Conservation (phyloP, 1,140 invertebrate species). For the Aphelenchoides besseyi region DNA sequence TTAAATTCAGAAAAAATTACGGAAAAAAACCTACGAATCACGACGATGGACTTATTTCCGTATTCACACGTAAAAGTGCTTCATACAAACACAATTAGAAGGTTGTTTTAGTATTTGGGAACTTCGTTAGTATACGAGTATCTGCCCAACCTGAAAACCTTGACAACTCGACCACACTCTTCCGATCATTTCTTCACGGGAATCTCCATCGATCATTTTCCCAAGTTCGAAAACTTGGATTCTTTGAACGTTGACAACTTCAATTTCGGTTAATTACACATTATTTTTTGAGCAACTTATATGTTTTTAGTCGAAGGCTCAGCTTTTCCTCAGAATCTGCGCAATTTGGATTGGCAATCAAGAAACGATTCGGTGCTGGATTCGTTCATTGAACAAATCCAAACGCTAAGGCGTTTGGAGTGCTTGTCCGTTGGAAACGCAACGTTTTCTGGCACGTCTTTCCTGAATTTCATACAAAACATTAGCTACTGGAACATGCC, state of each 20-base stretch:
- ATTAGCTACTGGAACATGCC: conserved; percentile 31
- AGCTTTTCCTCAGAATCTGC: conserved; percentile 14
- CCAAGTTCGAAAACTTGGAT: conserved; percentile 29
- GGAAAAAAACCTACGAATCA: conserved; percentile 23
- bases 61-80: conserved; percentile 33
- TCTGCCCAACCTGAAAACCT: conserved; percentile 22
- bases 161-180: conserved; percentile 35
- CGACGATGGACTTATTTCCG: conserved; percentile 32
- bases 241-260: conserved; percentile 30
- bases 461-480: conserved; percentile 19
- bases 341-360: conserved; percentile 20
- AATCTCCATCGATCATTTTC: conserved; percentile 25
- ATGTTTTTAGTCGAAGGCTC: conserved; percentile 22
- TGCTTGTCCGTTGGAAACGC: conserved; percentile 22
- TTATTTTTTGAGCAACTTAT: neutral
- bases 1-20: conserved; percentile 31
- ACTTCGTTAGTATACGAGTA: conserved; percentile 23
- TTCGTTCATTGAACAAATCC: neutral
- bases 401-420: conserved; percentile 22
- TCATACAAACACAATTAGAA: neutral
- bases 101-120: conserved; percentile 27
- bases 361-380: neutral
- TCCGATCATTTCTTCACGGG: conserved; percentile 37
- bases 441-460: conserved; percentile 19
- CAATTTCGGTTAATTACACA: conserved; percentile 29